Evolutionary conservation across 2,113 vertebrate species (phyloP), one percentile per base, ranked within the genome.

Genomic region (Nothocercus nigrocapillus): DNA sequence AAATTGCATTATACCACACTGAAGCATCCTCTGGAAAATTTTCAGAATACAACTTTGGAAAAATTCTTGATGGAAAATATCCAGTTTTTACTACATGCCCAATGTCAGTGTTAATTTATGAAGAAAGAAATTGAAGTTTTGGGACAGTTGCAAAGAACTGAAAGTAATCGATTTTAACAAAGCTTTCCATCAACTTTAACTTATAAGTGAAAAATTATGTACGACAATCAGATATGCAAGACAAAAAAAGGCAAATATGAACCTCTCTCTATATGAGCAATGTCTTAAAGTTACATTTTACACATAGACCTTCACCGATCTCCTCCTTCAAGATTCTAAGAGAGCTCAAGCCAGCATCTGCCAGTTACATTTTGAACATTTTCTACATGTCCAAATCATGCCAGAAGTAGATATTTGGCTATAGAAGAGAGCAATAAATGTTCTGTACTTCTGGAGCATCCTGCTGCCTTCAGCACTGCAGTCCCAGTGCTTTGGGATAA

Each of bases 321-420:
- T 79, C 40, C 20, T 82, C 89, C 94, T 96, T 25, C 42, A 95
- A 59, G 27, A 30, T 21, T 58, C 88, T 89, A 69, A 80, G 47
- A 47, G 19, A 72, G 19, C 17, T 36, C 53, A 51, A 93, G 67
- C 70, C 93, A 97, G 81, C 38, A 85, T 88, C 91, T 96, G 80
- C 76, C 85, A 84, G 76, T 62, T 95, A 70, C 13, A 91, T 8
- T 62, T 51, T 92, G 88, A 77, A 86, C 75, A 95, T 78, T 66
- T 82, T 97, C 85, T 95, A n/a, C 13, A 32, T 27, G 73, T 82
- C 84, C 95, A 88, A 80, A 92, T 87, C 89, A 79, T 76, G 88
- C 54, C 93, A 95, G 95, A 92, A 97, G 93, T 83, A 95, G 69
- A 42, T 82, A 64, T 85, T 95, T 90, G 81, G 64, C 94, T 84